Evolutionary conservation across 2,113 vertebrate species (phyloP).

Genomic region (Archilochus colubris): DNA sequence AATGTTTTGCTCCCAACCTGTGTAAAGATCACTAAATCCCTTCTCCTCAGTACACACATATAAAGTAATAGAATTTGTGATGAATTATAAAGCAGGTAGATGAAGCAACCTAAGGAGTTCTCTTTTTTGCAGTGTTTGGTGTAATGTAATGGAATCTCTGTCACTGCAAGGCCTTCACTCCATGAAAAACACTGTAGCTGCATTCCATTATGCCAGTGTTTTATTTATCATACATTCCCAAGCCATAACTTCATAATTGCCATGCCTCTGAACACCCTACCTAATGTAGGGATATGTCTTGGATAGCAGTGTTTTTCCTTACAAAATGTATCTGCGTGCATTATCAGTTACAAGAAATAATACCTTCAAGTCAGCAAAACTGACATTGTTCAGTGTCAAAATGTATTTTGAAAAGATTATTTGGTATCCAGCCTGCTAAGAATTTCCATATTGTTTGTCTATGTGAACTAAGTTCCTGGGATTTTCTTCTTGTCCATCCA

Average conservation of each 20-base stretch:
- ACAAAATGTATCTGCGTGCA: not conserved
- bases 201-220: not conserved
- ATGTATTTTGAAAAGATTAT: not conserved
- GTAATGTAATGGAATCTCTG: not conserved
- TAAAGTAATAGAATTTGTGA: not conserved
- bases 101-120: not conserved
- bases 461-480: not conserved
- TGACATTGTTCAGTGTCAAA: not conserved
- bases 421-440: not conserved
- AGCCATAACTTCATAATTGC: not conserved
- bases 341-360: not conserved
- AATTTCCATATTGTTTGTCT: not conserved
- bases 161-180: not conserved
- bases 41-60: not conserved
- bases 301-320: not conserved
- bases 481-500: not conserved
- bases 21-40: not conserved
- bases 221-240: not conserved
- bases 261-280: not conserved
- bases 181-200: not conserved
- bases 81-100: not conserved
- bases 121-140: not conserved
- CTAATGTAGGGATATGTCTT: not conserved
- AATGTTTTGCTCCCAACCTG: not conserved
- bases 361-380: not conserved